These are phyloP conservation scores for Ichneumon xanthorius DNA, from an alignment of 2,888 invertebrate species.

Conservation along the genomic window DNA sequence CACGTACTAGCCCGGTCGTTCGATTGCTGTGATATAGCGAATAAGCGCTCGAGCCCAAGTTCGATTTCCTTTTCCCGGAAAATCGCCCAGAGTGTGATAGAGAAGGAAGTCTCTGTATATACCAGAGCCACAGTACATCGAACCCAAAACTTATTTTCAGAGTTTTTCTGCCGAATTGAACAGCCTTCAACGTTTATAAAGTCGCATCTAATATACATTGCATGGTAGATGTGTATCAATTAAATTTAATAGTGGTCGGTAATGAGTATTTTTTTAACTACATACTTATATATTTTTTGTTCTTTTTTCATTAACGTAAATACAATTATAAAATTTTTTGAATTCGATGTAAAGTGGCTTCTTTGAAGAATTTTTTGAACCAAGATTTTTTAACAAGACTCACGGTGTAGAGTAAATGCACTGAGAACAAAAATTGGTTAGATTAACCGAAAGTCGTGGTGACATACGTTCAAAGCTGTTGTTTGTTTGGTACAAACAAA, in stretches of 20 bases:
- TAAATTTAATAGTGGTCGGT: not conserved
- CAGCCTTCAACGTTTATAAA: not conserved
- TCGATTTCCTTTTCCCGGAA: slow-evolving; percentile 60
- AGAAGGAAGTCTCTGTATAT: not conserved
- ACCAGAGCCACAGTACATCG: slow-evolving; percentile 13
- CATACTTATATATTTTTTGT: no score
- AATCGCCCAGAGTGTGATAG: slow-evolving; percentile 47
- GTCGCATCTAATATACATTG: not conserved
- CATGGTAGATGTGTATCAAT: not conserved
- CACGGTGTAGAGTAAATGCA: no score
- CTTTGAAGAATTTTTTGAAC: no score
- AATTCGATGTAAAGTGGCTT: no score
- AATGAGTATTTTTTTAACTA: no score
- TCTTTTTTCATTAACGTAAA: no score
- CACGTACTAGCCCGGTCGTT: slow-evolving; percentile 17
- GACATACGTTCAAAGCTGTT: no score
- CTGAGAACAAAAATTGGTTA: no score
- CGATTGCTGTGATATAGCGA: slow-evolving; percentile 27
- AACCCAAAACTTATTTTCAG: slow-evolving; percentile 16
- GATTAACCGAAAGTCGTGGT: no score
- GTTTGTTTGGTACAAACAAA: no score
- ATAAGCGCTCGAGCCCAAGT: slow-evolving; percentile 39
- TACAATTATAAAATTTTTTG: no score
- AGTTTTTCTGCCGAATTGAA: slow-evolving; percentile 34
- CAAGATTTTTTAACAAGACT: no score